Evolutionary conservation across 2,113 vertebrate genomes (phyloP), one percentile per base, ranked within the genome.

Genomic region (Puma concolor): DNA sequence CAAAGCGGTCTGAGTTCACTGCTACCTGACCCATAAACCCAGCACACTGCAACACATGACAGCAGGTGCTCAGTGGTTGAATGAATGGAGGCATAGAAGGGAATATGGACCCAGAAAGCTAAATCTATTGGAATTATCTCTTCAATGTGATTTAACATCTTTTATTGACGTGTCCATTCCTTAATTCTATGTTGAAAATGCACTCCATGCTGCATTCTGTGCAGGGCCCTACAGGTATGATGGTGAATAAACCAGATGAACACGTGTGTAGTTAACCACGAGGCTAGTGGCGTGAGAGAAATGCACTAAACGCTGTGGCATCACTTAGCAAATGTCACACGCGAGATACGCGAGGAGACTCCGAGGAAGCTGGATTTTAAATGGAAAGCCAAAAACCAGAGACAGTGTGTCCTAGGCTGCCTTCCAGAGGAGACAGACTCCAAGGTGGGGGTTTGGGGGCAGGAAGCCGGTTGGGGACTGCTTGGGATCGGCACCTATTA

Each of bases 241-340:
- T 21, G 25, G 4, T 54, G 44, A 67, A 5, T 36, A 23, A 63
- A 23, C n/a, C 31, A n/a, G 38, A 19, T 5, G 57, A 54, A 67
- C 25, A n/a, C 25, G 23, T 2, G 7, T 9, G 1, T 15, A 4
- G 11, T 94, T 60, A 36, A 29, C 19, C 41, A 33, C 7, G 9
- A 44, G 74, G 41, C 9, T 48, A 48, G 25, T 1, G 74, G 25
- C 0, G 0, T 5, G 8, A 77, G 29, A 27, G 44, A 71, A 71
- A 16, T 71, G 14, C 15, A 4, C 54, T 48, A 36, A 60, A 7
- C 33, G 2, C 21, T 2, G 21, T 27, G 1, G 25, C 31, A 7
- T 1, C 27, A 11, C 13, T 60, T 23, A 13, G 8, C 0, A 6
- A 14, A 16, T 4, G 17, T 29, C 48, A 48, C 0, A 2, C 7